phyloP scores from a whole-genome alignment of 2,113 vertebrate species.

The Ceratotherium simum region DNA sequence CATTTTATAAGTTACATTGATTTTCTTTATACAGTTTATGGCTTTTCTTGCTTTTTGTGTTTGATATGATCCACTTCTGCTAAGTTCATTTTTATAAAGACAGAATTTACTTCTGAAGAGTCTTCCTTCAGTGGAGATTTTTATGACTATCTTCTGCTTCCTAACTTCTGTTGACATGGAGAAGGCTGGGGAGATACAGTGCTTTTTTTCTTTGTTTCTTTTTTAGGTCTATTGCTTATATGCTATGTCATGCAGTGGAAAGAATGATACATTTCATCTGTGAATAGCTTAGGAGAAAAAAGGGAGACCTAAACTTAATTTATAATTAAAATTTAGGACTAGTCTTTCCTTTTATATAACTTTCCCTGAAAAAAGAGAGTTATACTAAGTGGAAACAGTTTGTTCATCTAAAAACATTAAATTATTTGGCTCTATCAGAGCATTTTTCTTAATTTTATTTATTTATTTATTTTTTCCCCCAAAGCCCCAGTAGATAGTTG shows the following conservation, averaged over 20 bases:
- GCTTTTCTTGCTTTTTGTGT: neutral
- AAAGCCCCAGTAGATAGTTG: too few relatives aligned
- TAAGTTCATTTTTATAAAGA: neutral
- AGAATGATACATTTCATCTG: neutral
- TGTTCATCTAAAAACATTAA: constrained; percentile 22
- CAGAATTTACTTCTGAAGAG: neutral
- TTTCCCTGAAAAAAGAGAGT: neutral
- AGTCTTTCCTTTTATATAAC: neutral
- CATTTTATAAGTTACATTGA: neutral
- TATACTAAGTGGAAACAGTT: neutral
- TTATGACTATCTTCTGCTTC: neutral
- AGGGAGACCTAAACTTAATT: neutral
- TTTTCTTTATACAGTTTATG: neutral
- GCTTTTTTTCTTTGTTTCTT: neutral
- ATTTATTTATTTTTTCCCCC: neutral
- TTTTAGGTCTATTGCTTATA: neutral
- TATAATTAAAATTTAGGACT: neutral
- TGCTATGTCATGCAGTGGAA: neutral
- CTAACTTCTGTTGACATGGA: neutral
- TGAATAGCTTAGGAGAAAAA: constrained; percentile 4
- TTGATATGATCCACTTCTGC: neutral
- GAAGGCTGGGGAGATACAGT: neutral
- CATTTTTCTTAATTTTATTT: neutral
- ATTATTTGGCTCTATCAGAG: neutral
- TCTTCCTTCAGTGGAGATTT: neutral